phyloP scores from a whole-genome alignment of 2,113 vertebrate genomes.

The Microtus oregoni region DNA sequence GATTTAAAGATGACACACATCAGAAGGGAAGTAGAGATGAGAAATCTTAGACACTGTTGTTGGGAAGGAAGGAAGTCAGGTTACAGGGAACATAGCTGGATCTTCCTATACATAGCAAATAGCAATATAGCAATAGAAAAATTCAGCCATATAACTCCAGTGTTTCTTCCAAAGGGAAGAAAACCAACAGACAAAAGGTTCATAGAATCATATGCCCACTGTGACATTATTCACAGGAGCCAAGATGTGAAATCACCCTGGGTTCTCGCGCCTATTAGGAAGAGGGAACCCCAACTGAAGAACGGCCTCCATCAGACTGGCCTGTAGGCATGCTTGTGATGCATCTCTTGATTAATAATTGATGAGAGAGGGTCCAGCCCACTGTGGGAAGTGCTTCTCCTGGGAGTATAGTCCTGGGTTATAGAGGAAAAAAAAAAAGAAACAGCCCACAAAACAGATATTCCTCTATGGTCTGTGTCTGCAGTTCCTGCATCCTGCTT shows the following conservation, averaged over 20 bases:
- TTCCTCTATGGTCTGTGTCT: not conserved
- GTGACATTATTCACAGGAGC: not conserved
- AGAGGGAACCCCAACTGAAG: not conserved
- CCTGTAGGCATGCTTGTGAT: not conserved
- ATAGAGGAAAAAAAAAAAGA: too few relatives aligned
- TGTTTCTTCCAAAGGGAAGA: not conserved
- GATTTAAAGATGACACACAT: not conserved
- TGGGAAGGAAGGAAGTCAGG: not conserved
- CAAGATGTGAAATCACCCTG: not conserved
- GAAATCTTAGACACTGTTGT: not conserved
- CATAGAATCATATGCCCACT: not conserved
- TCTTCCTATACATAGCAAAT: not conserved
- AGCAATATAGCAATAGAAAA: not conserved
- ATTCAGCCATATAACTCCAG: not conserved
- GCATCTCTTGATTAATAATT: not conserved
- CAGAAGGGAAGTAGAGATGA: not conserved
- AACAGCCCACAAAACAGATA: too few relatives aligned
- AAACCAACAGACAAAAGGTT: not conserved
- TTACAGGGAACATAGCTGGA: not conserved
- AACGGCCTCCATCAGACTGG: not conserved
- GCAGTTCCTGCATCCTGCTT: not conserved
- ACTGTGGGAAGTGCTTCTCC: not conserved
- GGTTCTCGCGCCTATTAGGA: too few relatives aligned
- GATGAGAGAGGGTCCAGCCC: not conserved
- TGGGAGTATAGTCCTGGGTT: not conserved